Evolutionary conservation across 2,113 vertebrate species (phyloP).

Genomic region (Cyprinodon variegatus): DNA sequence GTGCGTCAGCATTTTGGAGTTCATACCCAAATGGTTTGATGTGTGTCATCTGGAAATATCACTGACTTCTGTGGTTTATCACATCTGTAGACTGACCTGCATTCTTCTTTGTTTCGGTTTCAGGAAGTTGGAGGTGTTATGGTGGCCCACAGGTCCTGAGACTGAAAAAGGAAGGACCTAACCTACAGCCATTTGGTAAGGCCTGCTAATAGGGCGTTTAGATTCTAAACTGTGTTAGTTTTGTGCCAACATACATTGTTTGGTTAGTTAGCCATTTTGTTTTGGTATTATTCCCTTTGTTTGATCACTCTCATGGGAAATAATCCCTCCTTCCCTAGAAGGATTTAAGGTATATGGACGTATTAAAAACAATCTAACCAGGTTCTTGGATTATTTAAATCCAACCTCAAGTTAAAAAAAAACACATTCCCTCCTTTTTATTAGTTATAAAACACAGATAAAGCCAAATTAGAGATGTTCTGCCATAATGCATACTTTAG

Average conservation of each 20-base stretch:
- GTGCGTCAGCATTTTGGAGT: neutral
- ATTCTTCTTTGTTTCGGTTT: constrained; percentile 39
- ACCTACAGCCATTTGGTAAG: constrained; percentile 55
- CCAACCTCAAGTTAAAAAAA: neutral
- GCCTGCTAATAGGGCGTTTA: neutral
- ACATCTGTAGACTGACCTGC: constrained; percentile 36
- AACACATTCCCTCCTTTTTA: neutral
- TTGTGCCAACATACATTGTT: neutral
- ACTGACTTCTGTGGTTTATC: neutral
- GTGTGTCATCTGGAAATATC: neutral
- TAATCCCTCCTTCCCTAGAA: neutral
- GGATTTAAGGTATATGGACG: neutral
- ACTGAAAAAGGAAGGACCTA: constrained; percentile 12
- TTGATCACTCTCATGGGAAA: neutral
- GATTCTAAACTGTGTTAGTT: neutral
- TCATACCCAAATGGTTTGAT: neutral
- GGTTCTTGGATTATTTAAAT: neutral
- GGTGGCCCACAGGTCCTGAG: constrained; percentile 48
- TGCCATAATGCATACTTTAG: neutral
- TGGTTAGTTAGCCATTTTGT: neutral
- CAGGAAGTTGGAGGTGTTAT: constrained; percentile 62
- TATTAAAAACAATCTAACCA: neutral
- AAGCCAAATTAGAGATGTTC: too few relatives aligned
- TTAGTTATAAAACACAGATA: too few relatives aligned
- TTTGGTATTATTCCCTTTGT: too few relatives aligned